phyloP scores from a whole-genome alignment of 2,797 vertebrate species.

The Aphelocoma californica region DNA sequence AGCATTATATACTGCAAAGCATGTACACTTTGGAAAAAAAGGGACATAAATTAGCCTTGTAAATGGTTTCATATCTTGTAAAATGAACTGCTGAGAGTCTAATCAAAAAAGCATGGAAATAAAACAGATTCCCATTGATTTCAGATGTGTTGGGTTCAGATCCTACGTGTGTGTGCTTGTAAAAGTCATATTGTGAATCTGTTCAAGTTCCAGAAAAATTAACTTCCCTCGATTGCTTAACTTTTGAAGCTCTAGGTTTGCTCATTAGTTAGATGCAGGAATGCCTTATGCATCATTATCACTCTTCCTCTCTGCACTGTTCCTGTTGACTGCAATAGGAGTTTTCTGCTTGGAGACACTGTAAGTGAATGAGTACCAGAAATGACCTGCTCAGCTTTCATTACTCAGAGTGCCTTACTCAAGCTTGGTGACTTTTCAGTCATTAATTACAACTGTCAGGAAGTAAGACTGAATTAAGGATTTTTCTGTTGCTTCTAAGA shows the following conservation, averaged over 20 bases:
- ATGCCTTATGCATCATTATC: neutral
- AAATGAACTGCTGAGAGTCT: constrained; percentile 22
- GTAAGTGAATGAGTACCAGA: neutral
- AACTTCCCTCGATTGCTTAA: neutral
- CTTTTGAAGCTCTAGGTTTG: neutral
- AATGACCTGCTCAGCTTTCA: neutral
- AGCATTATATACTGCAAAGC: neutral
- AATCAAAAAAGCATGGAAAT: neutral
- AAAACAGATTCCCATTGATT: constrained; percentile 9
- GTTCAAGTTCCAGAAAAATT: neutral
- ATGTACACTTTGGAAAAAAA: neutral
- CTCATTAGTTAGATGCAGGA: neutral
- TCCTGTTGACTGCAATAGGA: neutral
- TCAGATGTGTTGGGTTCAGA: neutral
- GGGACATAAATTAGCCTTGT: constrained; percentile 37
- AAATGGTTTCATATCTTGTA: neutral
- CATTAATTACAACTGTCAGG: neutral
- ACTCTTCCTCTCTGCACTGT: neutral
- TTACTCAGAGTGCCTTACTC: neutral
- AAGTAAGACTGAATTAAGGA: neutral
- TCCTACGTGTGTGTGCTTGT: neutral
- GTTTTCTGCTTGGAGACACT: neutral
- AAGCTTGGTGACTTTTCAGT: neutral
- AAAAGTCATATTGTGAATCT: neutral
- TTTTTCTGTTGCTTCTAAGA: neutral